Evolutionary conservation across 2,113 vertebrate genomes (phyloP).

Genomic region (Poeciliopsis prolifica): DNA sequence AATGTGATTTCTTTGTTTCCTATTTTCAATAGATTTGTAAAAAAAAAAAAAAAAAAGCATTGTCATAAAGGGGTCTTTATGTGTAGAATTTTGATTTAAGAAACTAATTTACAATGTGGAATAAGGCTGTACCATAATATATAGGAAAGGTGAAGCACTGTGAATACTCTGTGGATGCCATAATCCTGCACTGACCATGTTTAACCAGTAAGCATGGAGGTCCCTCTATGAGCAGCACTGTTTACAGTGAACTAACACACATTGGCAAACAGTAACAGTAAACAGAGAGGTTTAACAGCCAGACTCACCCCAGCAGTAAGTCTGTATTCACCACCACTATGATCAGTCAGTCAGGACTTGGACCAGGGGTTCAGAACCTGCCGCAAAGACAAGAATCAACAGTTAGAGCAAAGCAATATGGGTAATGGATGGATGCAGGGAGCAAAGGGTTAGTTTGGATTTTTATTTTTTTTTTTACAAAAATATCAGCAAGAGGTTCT

Average conservation of each 20-base stretch:
- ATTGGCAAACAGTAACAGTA: not conserved
- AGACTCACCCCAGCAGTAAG: constrained; percentile 69
- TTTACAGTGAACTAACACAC: not conserved
- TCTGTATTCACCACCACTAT: constrained; percentile 55
- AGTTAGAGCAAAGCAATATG: not conserved
- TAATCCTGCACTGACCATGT: not conserved
- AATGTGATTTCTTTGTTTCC: too few species aligned
- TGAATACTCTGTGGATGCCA: not conserved
- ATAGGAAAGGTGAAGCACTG: too few species aligned
- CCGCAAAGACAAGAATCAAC: constrained; percentile 12
- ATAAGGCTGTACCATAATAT: too few species aligned
- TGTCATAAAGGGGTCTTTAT: too few species aligned
- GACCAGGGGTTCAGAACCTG: constrained; percentile 62
- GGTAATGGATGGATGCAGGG: too few species aligned
- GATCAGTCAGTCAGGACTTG: constrained; percentile 53
- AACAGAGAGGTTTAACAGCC: not conserved
- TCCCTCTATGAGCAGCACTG: not conserved
- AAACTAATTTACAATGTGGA: too few species aligned
- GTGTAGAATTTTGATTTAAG: too few species aligned
- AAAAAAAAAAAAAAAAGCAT: too few species aligned
- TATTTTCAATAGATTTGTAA: too few species aligned
- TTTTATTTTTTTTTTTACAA: too few species aligned
- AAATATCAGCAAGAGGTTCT: too few species aligned
- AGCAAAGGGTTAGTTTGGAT: too few species aligned
- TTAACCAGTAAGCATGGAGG: not conserved